phyloP scores from a whole-genome alignment of 2,888 invertebrate genomes.

The Cryptus armator region DNA sequence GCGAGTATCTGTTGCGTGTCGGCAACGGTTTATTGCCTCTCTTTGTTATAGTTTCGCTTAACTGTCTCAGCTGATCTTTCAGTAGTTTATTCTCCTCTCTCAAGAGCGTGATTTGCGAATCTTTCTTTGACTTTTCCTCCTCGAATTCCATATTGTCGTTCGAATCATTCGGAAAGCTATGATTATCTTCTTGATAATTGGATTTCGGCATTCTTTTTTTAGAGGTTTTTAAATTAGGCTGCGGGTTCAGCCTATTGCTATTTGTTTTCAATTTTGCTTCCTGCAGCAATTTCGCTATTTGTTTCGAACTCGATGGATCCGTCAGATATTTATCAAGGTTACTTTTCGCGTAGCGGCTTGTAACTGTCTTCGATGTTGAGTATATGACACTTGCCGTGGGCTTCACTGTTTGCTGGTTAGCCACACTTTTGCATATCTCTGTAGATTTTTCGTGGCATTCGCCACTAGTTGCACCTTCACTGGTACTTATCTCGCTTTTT shows the following conservation, averaged over 20 bases:
- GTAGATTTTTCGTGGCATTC: not conserved
- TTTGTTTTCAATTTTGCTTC: not conserved
- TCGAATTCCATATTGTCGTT: not conserved
- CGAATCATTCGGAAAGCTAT: not conserved
- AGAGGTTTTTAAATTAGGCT: not conserved
- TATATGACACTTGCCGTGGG: not conserved
- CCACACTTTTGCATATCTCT: not conserved
- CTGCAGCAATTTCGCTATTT: not conserved
- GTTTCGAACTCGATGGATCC: not conserved
- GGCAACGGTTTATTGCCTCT: not conserved
- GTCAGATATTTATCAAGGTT: not conserved
- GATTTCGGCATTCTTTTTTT: not conserved
- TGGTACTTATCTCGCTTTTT: not conserved
- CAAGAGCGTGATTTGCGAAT: not conserved
- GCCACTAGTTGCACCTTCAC: not conserved
- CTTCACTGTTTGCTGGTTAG: not conserved
- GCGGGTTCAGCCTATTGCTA: not conserved
- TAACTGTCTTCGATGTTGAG: not conserved
- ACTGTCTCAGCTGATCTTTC: not conserved
- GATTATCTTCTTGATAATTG: not conserved
- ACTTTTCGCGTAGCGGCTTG: not conserved
- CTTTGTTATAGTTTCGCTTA: not conserved
- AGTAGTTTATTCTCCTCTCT: conserved; percentile 10
- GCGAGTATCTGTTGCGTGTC: not conserved
- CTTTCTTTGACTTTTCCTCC: not conserved